phyloP scores from a whole-genome alignment of 2,888 invertebrate species.

The Eupithecia subumbrata region DNA sequence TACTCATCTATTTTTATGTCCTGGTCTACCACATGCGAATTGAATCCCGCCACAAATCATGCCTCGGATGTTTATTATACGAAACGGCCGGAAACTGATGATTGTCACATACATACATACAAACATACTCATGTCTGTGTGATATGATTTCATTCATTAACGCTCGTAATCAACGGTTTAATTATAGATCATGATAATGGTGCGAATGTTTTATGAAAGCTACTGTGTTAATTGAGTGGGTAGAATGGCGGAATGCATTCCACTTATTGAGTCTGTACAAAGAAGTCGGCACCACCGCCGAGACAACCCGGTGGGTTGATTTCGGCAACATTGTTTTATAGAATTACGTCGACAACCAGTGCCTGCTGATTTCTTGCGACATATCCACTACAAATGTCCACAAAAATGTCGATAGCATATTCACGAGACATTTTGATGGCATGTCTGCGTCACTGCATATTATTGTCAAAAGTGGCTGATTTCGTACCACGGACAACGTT shows the following conservation, averaged over 20 bases:
- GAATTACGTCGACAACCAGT: too few relatives aligned
- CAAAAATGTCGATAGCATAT: too few relatives aligned
- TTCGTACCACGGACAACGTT: too few relatives aligned
- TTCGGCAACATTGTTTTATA: background rate
- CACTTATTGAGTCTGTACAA: background rate
- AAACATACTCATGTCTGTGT: constrained; percentile 55
- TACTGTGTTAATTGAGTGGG: background rate
- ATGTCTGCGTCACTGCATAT: too few relatives aligned
- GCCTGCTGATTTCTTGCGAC: too few relatives aligned
- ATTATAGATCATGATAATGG: constrained; percentile 32
- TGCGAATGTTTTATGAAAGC: constrained; percentile 24
- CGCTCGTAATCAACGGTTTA: constrained; percentile 51
- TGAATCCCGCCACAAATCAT: constrained; percentile 47
- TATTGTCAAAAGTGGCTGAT: too few relatives aligned
- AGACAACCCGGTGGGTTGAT: background rate
- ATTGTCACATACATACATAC: constrained; percentile 43
- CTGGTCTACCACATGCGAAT: constrained; percentile 36
- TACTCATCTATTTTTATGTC: constrained; percentile 30
- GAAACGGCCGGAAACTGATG: constrained; percentile 53
- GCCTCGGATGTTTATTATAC: constrained; percentile 43
- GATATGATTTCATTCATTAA: constrained; percentile 75
- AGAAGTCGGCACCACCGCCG: background rate
- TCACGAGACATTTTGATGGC: too few relatives aligned
- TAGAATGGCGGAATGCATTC: background rate
- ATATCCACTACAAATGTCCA: too few relatives aligned